phyloP scores from a whole-genome alignment of 64 coral and sea anemone genomes.

The Montipora capricornis region DNA sequence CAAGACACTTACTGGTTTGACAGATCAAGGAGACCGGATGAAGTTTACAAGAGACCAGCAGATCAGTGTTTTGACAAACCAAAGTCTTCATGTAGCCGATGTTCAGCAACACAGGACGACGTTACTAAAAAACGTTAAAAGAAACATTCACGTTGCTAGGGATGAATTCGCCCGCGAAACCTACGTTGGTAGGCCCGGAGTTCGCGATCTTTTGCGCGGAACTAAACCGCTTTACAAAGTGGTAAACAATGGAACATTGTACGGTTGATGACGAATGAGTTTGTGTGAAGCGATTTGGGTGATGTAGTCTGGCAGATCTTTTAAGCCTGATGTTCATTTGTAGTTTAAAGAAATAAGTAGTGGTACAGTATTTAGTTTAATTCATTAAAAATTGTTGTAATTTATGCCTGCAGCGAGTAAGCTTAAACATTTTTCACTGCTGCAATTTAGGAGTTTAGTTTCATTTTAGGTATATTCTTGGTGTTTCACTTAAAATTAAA shows the following conservation, averaged over 20 bases:
- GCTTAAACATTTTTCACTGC: neutral
- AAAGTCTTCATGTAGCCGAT: slow-evolving; percentile 77
- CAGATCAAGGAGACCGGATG: slow-evolving; percentile 89
- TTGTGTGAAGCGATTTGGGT: neutral
- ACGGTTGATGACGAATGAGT: slow-evolving; percentile 29
- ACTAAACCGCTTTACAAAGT: slow-evolving; percentile 92
- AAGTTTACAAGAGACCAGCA: slow-evolving; percentile 92
- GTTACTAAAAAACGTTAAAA: slow-evolving; percentile 69
- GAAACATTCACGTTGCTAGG: slow-evolving; percentile 88
- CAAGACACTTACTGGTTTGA: slow-evolving; percentile 71
- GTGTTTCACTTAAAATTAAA: no score
- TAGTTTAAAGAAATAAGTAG: neutral
- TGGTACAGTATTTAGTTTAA: neutral
- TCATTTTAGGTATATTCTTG: no score
- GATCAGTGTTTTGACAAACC: slow-evolving; percentile 80
- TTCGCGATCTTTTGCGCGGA: slow-evolving; percentile 77
- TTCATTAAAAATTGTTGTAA: neutral
- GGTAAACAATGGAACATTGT: slow-evolving; percentile 92
- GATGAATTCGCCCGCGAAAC: slow-evolving; percentile 89
- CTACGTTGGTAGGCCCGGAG: slow-evolving; percentile 72
- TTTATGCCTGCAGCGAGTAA: neutral
- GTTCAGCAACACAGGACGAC: slow-evolving; percentile 77
- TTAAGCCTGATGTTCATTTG: neutral
- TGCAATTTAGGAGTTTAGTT: no score
- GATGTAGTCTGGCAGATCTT: no score